Evolutionary conservation across 2,888 invertebrate genomes (phyloP), one percentile per base, ranked within the genome.

Genomic region (Drosophila neonasuta): DNA sequence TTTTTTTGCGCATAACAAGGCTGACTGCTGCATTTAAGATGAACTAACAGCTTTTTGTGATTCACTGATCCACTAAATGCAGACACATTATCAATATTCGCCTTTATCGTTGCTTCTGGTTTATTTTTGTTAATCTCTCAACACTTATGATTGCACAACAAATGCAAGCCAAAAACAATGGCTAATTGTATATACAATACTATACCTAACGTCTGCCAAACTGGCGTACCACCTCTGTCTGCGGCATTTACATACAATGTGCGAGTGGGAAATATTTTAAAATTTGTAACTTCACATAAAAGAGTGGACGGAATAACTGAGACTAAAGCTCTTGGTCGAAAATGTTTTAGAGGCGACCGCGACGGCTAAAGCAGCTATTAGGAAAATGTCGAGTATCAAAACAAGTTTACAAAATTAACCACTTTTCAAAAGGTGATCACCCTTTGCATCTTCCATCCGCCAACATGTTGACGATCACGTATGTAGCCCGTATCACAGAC

Each of bases 221-320:
- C 61, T 59, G 58, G 20, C 51, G 59, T 61, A 70, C 55, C 55
- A 69, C 51, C 50, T 54, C 36, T 34, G 42, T 48, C 32, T 56
- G 51, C 65, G 41, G 29, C 57, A 77, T 77, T 80, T 61, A 60
- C 80, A 84, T 84, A 80, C 84, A 80, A 80, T 80, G 77, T n/a
- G 6, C 60, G 10, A 48, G 24, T 46, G 64, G 42, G 60, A 68
- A 54, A 76, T 69, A 77, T 84, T 80, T 80, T 72, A 62, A 79
- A 81, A 83, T 61, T 62, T 15, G 8, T 68, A 71, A 69, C 80
- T 70, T 66, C 55, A 62, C 66, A 62, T 41, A 68, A 45, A 65
- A 74, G 74, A 74, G 74, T 74, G 64, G 66, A 77, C 56, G 20
- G 48, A 58, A 7, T 10, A 41, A 68, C 63, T 63, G 44, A 61